These are phyloP conservation scores for Rhabditoides inermis DNA, from an alignment of 2,888 invertebrate genomes.

Conservation along the genomic window DNA sequence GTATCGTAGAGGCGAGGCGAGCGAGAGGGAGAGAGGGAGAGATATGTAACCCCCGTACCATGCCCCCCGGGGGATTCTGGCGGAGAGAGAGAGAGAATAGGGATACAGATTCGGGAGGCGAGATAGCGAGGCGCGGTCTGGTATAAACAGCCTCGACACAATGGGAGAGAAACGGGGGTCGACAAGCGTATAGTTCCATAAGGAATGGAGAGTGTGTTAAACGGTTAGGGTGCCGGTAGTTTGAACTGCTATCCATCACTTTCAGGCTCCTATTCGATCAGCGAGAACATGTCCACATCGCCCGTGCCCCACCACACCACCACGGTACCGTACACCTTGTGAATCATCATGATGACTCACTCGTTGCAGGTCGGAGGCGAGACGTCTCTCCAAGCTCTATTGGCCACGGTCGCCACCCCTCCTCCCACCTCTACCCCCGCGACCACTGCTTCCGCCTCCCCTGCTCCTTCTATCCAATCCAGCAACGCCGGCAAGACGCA, in stretches of 20 bases:
- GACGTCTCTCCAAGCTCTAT: constrained; percentile 21
- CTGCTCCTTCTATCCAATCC: background rate
- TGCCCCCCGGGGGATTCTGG: no score
- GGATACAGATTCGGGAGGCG: no score
- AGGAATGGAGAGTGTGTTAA: constrained; percentile 1
- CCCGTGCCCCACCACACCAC: constrained; percentile 3
- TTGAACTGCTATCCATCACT: no score
- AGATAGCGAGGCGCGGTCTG: no score
- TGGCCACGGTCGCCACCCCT: constrained; percentile 12
- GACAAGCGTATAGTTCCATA: background rate
- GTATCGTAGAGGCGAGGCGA: background rate
- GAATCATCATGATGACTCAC: background rate
- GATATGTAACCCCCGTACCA: background rate
- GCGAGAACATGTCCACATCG: constrained; percentile 7
- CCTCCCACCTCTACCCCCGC: constrained; percentile 2
- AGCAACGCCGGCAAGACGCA: constrained; percentile 16
- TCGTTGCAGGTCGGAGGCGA: constrained; percentile 27
- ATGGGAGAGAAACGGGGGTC: constrained; percentile 4
- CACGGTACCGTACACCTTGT: no score
- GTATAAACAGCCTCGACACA: no score
- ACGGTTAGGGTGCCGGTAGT: no score
- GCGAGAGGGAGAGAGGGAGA: constrained; percentile 2
- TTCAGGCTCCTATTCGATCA: constrained; percentile 1
- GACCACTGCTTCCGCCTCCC: background rate
- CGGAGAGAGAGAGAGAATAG: no score